Percentiles rank a stretch among this genome's conserved stretches.
Evolutionary conservation across 64 coral and sea anemone genomes (phyloP).

Genomic region (Dendronephthya gigantea): DNA sequence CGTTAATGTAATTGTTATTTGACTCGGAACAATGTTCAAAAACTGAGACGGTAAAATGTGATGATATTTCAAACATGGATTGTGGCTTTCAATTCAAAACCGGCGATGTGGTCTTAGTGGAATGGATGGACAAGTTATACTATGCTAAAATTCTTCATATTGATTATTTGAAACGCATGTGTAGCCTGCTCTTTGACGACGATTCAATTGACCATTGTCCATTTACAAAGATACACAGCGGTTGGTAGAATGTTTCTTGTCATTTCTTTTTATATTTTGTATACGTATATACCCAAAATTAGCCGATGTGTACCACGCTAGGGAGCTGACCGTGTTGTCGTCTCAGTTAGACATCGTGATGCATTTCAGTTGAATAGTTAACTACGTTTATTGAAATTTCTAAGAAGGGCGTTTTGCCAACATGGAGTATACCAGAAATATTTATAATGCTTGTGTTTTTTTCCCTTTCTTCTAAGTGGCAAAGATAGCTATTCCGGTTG

Average conservation of each 20-base stretch:
- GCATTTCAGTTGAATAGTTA: too few relatives aligned
- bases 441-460: too few relatives aligned
- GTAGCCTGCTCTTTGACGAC: constrained; percentile 92
- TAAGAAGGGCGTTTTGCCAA: constrained; percentile 18
- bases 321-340: too few relatives aligned
- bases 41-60: too few relatives aligned
- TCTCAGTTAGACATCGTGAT: too few relatives aligned
- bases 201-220: constrained; percentile 98
- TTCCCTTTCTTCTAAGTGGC: too few relatives aligned
- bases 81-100: constrained; percentile 64
- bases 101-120: constrained; percentile 92
- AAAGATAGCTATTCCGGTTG: too few relatives aligned
- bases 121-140: constrained; percentile 99
- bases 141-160: constrained; percentile 99
- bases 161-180: constrained; percentile 57
- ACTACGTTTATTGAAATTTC: neutral
- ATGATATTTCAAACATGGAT: constrained; percentile 1
- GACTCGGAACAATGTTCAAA: neutral
- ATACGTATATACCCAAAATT: too few relatives aligned
- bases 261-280: neutral
- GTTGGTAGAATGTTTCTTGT: constrained; percentile 50
- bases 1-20: neutral
- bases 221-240: constrained; percentile 98
- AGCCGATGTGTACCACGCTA: too few relatives aligned
- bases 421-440: neutral